phyloP scores from a whole-genome alignment of 2,888 invertebrate genomes.

The Caenorhabditis sp. region DNA sequence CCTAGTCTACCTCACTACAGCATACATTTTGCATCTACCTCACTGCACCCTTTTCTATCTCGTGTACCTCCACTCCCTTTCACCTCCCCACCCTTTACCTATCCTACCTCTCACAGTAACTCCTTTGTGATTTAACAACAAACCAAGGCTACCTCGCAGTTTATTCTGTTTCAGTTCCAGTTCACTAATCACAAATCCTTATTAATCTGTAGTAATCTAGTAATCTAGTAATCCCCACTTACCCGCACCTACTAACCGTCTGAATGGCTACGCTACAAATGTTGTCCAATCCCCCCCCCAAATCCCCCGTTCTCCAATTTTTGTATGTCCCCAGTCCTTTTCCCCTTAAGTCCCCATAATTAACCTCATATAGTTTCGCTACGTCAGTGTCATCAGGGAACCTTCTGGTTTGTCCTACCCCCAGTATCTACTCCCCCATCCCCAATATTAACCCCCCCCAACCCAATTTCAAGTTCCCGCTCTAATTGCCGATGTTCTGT shows the following conservation, averaged over 20 bases:
- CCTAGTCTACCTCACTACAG: background rate
- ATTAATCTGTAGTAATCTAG: too few relatives aligned
- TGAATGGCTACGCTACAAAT: conserved; percentile 17
- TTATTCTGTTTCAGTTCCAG: background rate
- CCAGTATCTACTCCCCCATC: too few relatives aligned
- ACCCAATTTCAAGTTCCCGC: too few relatives aligned
- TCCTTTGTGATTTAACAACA: conserved; percentile 19
- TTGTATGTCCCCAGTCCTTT: background rate
- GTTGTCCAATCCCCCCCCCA: too few relatives aligned
- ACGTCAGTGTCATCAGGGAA: too few relatives aligned
- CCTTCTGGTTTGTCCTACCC: background rate
- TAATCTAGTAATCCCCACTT: too few relatives aligned
- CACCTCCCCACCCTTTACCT: conserved; percentile 20
- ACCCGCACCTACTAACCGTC: background rate
- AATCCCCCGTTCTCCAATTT: background rate
- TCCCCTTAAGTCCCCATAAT: background rate
- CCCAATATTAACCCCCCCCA: too few relatives aligned
- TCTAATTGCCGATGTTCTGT: too few relatives aligned
- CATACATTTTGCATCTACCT: conserved; percentile 3
- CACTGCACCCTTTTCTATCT: too few relatives aligned
- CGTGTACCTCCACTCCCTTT: background rate
- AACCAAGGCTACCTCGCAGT: conserved; percentile 36
- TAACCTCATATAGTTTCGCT: background rate
- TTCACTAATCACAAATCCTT: too few relatives aligned
- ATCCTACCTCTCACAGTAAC: conserved; percentile 29